Conservation (phyloP, 2,888 invertebrate genomes). For the Syritta pipiens region DNA sequence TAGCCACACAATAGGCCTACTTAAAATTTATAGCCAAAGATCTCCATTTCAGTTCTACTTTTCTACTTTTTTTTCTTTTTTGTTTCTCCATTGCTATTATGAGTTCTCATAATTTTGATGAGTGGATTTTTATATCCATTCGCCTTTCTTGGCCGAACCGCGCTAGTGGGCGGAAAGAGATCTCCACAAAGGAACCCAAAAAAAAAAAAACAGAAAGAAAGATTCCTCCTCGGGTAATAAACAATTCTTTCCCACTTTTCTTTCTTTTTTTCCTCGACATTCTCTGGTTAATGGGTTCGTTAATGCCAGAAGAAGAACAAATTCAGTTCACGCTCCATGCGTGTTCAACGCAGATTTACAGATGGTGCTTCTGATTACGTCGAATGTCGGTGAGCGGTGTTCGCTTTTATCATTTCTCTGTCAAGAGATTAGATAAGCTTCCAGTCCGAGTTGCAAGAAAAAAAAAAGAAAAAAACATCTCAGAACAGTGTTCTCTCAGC, state of each 20-base stretch:
- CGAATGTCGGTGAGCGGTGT: not conserved
- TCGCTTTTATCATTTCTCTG: conserved; percentile 4
- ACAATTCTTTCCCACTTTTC: conserved; percentile 19
- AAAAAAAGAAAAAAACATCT: not conserved
- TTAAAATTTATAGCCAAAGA: too few relatives aligned
- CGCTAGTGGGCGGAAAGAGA: conserved; percentile 47
- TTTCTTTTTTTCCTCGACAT: conserved; percentile 6
- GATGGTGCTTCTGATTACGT: conserved; percentile 33
- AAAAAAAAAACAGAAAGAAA: conserved; percentile 1
- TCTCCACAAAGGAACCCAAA: conserved; percentile 28
- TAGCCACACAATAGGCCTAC: too few relatives aligned
- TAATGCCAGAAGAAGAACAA: conserved; percentile 14
- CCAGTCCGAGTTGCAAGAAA: not conserved
- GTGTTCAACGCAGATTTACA: conserved; percentile 46
- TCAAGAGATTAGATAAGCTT: conserved; percentile 50
- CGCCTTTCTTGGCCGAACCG: too few relatives aligned
- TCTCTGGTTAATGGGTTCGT: conserved; percentile 16
- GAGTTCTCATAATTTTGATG: too few relatives aligned
- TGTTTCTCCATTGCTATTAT: too few relatives aligned
- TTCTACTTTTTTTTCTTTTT: too few relatives aligned
- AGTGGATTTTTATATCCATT: too few relatives aligned
- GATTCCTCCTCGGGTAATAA: conserved; percentile 17
- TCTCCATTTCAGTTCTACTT: too few relatives aligned
- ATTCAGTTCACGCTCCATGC: conserved; percentile 43
- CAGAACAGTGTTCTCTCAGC: not conserved